Conservation (phyloP, 2,113 vertebrate species). For the Lycaon pictus region DNA sequence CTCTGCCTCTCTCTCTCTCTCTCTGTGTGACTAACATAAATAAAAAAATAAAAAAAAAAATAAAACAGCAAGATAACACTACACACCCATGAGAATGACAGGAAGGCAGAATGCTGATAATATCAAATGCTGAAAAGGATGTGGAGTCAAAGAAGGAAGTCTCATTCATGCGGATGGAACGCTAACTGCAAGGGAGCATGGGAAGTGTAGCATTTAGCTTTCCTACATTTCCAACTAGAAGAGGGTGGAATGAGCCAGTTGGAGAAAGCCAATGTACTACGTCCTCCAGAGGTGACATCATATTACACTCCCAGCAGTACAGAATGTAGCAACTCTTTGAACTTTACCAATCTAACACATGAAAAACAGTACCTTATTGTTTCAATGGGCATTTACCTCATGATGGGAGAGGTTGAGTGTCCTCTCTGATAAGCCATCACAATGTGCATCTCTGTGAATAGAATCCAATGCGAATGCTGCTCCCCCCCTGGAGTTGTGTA, state of each 20-base stretch:
- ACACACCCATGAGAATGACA: not conserved
- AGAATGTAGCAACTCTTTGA: not conserved
- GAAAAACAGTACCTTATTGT: not conserved
- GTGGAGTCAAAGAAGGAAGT: not conserved
- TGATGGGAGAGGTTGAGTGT: not conserved
- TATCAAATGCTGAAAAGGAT: not conserved
- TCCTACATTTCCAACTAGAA: not conserved
- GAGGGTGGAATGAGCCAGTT: not conserved
- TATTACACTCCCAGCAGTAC: not conserved
- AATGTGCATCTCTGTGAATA: not conserved
- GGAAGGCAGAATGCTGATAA: not conserved
- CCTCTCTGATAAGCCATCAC: not conserved
- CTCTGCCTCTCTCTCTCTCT: too few species aligned
- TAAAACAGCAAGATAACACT: not conserved
- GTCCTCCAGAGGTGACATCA: not conserved
- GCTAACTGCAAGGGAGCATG: not conserved
- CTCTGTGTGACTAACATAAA: too few species aligned
- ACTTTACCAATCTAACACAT: not conserved
- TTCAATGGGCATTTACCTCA: conserved; percentile 5
- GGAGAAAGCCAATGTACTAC: not conserved
- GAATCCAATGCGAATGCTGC: not conserved
- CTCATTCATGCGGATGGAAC: not conserved
- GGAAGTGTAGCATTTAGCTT: not conserved
- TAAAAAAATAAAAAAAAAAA: too few species aligned
- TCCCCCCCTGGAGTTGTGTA: not conserved